Evolutionary conservation across 2,797 vertebrate genomes (phyloP), one percentile per base, ranked within the genome.

Genomic region (Tapera naevia): DNA sequence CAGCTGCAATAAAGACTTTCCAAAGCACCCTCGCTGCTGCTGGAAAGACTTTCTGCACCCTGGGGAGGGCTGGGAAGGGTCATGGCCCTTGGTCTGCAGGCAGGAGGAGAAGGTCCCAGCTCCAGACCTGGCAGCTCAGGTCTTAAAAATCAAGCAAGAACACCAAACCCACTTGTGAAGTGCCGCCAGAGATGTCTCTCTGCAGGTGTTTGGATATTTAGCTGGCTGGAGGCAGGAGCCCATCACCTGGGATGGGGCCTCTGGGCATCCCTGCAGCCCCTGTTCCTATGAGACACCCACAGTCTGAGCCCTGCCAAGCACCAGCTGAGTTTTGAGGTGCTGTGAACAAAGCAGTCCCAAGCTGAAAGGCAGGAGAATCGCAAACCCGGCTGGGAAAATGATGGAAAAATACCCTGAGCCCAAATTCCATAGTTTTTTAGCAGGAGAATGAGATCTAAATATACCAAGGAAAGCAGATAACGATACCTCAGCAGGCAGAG

Each of bases 261-360:
- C 48, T 10, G n/a, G 54, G 86, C 37, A 32, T 9, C 32, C 8
- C 28, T 2, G 5, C 61, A 28, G 61, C 39, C 33, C 27, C 27
- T 43, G 56, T 19, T 48, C 4, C 1, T 3, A 4, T 1, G 19
- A 24, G 46, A 23, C 14, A 25, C 22, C 39, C 10, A 10, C 35
- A 37, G 33, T 24, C 58, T 50, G 48, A 27, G 25, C 13, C 50
- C 11, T 45, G 17, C 53, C 25, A 14, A 54, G 46, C 62, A 11
- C 14, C 2, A 1, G 3, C 48, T 1, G 11, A 11, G 7, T 3
- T 35, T 3, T 46, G 39, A 37, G 35, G 51, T 7, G 61, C 72
- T 33, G 18, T 3, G 3, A 11, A 16, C 0, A 0, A 30, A 41
- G 48, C 4, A 5, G 6, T 37, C 60, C 33, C 0, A 0, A 4